Percentiles rank a stretch among this genome's conserved stretches.
phyloP scores from a whole-genome alignment of 2,113 vertebrate genomes.

The Lynx canadensis region DNA sequence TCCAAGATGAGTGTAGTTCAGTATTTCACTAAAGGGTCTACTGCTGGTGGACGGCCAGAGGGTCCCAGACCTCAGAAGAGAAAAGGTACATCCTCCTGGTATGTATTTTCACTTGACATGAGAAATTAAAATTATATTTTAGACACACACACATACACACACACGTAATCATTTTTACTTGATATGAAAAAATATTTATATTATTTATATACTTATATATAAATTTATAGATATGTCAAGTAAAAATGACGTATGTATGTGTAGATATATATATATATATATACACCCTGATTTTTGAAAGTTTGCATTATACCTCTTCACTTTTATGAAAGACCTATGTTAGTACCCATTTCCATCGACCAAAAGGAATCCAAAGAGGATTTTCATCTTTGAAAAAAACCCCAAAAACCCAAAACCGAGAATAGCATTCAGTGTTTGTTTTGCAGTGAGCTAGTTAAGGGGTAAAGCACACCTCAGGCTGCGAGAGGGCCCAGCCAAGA shows the following conservation, averaged over 20 bases:
- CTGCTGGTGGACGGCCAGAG: no score
- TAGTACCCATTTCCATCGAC: neutral
- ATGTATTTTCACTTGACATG: neutral
- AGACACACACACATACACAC: neutral
- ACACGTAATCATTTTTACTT: neutral
- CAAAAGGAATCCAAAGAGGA: neutral
- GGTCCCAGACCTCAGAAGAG: neutral
- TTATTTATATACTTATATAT: neutral
- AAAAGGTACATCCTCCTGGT: neutral
- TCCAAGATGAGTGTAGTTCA: accelerated
- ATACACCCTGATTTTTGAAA: neutral
- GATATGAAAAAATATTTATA: neutral
- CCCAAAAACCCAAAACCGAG: neutral
- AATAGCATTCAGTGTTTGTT: neutral
- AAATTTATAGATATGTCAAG: neutral
- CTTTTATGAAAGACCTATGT: neutral
- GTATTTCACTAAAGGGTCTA: neutral
- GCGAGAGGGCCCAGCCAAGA: neutral
- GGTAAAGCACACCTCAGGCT: neutral
- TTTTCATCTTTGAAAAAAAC: neutral
- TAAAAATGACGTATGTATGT: neutral
- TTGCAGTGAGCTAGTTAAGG: neutral
- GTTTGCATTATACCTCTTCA: neutral
- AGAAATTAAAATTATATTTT: neutral
- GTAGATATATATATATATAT: neutral